Evolutionary conservation across 2,113 vertebrate genomes (phyloP).

Genomic region (Phrynosoma platyrhinos): DNA sequence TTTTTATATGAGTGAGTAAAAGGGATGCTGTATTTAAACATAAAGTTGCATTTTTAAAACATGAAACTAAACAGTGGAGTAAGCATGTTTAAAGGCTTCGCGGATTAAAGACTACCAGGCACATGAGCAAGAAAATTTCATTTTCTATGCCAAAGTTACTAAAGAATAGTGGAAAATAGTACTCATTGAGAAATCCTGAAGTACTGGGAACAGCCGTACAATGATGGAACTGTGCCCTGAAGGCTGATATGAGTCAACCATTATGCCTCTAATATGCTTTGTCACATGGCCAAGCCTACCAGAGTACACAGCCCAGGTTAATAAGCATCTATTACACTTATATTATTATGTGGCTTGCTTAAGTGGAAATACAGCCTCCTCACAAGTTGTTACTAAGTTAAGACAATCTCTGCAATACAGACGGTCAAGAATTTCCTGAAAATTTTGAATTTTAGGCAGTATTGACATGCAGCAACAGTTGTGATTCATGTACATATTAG

Average conservation of each 20-base stretch:
- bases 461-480: not conserved
- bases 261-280: not conserved
- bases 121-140: not conserved
- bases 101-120: slow-evolving; percentile 18
- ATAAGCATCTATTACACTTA: slow-evolving; percentile 4
- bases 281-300: slow-evolving; percentile 4
- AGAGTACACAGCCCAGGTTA: not conserved
- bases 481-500: not conserved
- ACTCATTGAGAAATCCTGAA: not conserved
- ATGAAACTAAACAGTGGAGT: slow-evolving; percentile 45
- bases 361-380: not conserved
- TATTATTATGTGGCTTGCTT: not conserved
- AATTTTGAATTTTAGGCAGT: slow-evolving; percentile 5
- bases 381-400: slow-evolving; percentile 1
- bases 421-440: not conserved
- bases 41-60: slow-evolving; percentile 65
- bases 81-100: slow-evolving; percentile 29
- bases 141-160: not conserved
- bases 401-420: not conserved
- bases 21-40: slow-evolving; percentile 49
- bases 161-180: slow-evolving; percentile 12
- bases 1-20: slow-evolving; percentile 71
- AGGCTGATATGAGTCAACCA: not conserved
- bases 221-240: not conserved
- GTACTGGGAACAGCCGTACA: not conserved